A percentile compares a stretch with the other conserved stretches of the same genome.
Evolutionary conservation across 2,888 invertebrate genomes (phyloP).

Genomic region (Linnaemya tessellans): DNA sequence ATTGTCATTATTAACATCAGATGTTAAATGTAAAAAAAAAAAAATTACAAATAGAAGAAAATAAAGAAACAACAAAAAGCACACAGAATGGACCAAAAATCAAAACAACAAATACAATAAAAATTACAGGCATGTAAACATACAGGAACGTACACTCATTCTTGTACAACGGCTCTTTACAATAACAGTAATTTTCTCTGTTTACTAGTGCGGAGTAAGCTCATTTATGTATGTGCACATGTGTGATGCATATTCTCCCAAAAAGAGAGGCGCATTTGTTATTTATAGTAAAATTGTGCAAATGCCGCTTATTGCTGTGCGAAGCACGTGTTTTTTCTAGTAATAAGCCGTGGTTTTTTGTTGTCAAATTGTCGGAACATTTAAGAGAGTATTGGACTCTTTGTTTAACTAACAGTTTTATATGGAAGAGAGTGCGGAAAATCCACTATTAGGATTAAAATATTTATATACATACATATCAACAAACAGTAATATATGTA

Average conservation of each 20-base stretch:
- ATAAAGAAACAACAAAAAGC: constrained; percentile 7
- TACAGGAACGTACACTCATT: background rate
- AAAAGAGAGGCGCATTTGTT: constrained; percentile 14
- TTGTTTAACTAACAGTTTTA: background rate
- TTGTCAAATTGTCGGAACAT: background rate
- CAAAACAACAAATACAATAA: constrained; percentile 49
- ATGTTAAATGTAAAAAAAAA: constrained; percentile 62
- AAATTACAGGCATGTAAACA: constrained; percentile 6
- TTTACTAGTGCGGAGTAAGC: constrained; percentile 16
- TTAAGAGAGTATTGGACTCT: constrained; percentile 43
- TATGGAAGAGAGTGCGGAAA: background rate
- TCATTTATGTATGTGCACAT: background rate
- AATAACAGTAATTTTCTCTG: constrained; percentile 47
- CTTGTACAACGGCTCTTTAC: background rate
- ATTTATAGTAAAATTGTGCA: constrained; percentile 41
- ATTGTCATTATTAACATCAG: constrained; percentile 65
- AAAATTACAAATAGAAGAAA: background rate
- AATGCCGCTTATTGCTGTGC: constrained; percentile 53
- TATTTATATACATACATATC: background rate
- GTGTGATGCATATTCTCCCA: too few species aligned
- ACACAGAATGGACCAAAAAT: constrained; percentile 56
- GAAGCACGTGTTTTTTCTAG: constrained; percentile 66
- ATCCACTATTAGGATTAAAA: background rate
- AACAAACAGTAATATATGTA: background rate
- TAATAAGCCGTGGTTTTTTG: constrained; percentile 37